phyloP scores from a whole-genome alignment of 2,113 vertebrate genomes.

The Elephantulus edwardii region DNA sequence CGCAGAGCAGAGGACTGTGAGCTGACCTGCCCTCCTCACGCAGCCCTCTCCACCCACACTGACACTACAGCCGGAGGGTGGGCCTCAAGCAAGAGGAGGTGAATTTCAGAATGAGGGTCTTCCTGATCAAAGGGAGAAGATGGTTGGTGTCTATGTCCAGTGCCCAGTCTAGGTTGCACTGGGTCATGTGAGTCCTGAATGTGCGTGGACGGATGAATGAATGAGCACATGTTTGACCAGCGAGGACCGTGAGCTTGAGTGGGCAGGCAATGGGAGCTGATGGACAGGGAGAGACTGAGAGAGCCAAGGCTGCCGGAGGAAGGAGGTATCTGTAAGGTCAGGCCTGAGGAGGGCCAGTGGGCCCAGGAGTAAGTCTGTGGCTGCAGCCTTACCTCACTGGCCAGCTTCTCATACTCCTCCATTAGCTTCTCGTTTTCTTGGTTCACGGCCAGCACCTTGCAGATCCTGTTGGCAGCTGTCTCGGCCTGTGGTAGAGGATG shows the following conservation, averaged over 20 bases:
- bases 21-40: neutral
- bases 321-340: neutral
- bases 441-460: constrained; percentile 85
- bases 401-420: constrained; percentile 85
- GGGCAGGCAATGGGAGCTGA: too few species aligned
- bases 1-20: neutral
- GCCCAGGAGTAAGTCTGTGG: neutral
- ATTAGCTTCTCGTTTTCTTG: constrained; percentile 86
- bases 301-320: neutral
- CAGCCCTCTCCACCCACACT: neutral
- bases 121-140: neutral
- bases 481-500: constrained; percentile 75
- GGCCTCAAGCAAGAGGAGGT: neutral
- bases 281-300: neutral
- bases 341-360: neutral
- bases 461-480: constrained; percentile 85
- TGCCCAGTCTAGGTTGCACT: neutral
- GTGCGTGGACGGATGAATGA: too few species aligned
- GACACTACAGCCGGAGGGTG: neutral
- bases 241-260: neutral
- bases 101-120: neutral
- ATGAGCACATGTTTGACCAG: neutral
- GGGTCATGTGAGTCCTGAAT: neutral
- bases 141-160: neutral
- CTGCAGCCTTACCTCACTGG: constrained; percentile 80